phyloP scores from a whole-genome alignment of 2,888 invertebrate species.

The Acanthacorydalis orientalis region DNA sequence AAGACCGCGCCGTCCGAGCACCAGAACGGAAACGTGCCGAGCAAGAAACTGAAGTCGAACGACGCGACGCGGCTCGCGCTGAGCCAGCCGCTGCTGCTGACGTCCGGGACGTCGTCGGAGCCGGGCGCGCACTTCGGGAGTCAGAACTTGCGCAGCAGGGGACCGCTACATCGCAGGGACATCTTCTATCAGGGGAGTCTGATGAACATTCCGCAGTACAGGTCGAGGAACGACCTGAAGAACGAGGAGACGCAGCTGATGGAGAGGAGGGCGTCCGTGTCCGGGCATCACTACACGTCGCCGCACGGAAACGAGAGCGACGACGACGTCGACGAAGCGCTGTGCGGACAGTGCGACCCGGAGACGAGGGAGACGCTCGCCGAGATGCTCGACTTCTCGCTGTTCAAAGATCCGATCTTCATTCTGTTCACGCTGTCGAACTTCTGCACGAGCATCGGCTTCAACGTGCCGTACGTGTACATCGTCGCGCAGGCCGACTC shows the following conservation, averaged over 20 bases:
- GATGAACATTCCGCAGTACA: slow-evolving; percentile 23
- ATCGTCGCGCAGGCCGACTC: slow-evolving; percentile 55
- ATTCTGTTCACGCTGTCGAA: slow-evolving; percentile 84
- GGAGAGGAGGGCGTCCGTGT: not conserved
- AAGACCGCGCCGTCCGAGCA: not conserved
- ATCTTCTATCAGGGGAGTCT: slow-evolving; percentile 76
- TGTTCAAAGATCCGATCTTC: slow-evolving; percentile 75
- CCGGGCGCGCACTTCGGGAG: slow-evolving; percentile 46
- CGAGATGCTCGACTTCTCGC: slow-evolving; percentile 72
- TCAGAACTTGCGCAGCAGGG: slow-evolving; percentile 21
- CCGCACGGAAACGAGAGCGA: slow-evolving; percentile 7
- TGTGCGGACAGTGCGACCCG: slow-evolving; percentile 46
- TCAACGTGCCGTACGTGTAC: slow-evolving; percentile 86
- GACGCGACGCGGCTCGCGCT: slow-evolving; percentile 39
- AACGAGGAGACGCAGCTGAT: slow-evolving; percentile 3
- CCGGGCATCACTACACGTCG: not conserved
- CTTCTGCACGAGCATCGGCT: slow-evolving; percentile 87
- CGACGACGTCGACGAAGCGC: slow-evolving; percentile 8
- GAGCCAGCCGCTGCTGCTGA: slow-evolving; percentile 49
- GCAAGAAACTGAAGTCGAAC: slow-evolving; percentile 12
- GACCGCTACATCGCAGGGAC: slow-evolving; percentile 73
- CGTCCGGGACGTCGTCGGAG: slow-evolving; percentile 30
- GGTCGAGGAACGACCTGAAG: slow-evolving; percentile 18
- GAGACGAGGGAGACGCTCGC: slow-evolving; percentile 54
- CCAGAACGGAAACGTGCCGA: not conserved